phyloP scores from a whole-genome alignment of 2,797 vertebrate species.

The Champsocephalus esox region DNA sequence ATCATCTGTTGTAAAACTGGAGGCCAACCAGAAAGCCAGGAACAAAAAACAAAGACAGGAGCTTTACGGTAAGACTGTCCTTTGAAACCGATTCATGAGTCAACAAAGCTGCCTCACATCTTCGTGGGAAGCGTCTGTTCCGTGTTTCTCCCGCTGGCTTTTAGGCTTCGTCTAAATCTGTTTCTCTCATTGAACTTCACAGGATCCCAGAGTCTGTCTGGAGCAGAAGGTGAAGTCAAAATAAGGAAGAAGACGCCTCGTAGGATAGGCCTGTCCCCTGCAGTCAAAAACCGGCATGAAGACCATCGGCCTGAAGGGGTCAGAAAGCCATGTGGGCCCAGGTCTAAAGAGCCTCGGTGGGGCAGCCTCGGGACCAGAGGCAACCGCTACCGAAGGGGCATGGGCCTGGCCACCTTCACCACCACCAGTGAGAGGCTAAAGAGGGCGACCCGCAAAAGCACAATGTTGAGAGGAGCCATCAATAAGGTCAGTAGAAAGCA shows the following conservation, averaged over 20 bases:
- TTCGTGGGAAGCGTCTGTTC: constrained; percentile 66
- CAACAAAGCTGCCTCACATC: constrained; percentile 44
- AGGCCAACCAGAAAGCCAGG: constrained; percentile 96
- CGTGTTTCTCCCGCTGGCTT: constrained; percentile 50
- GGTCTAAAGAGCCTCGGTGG: constrained; percentile 86
- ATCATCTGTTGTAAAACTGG: constrained; percentile 95
- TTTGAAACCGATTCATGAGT: constrained; percentile 60
- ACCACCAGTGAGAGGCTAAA: constrained; percentile 90
- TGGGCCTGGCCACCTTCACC: constrained; percentile 76
- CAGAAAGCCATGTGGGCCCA: constrained; percentile 81
- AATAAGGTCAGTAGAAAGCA: constrained; percentile 72
- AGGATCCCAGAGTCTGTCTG: constrained; percentile 81
- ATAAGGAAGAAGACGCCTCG: constrained; percentile 88
- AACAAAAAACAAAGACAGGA: constrained; percentile 97
- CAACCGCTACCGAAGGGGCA: constrained; percentile 76
- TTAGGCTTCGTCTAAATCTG: constrained; percentile 58
- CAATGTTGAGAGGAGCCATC: constrained; percentile 86
- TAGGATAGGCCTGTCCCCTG: constrained; percentile 71
- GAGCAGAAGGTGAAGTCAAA: constrained; percentile 92
- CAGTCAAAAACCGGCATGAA: constrained; percentile 75
- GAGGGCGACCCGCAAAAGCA: constrained; percentile 92
- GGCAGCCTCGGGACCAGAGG: constrained; percentile 70
- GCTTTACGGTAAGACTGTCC: constrained; percentile 85
- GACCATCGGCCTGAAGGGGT: constrained; percentile 70
- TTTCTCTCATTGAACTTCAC: constrained; percentile 66